A percentile compares a stretch with the other conserved stretches of the same genome.
phyloP scores from a whole-genome alignment of 92 coral and sea anemone genomes.

The Nematostella vectensis region DNA sequence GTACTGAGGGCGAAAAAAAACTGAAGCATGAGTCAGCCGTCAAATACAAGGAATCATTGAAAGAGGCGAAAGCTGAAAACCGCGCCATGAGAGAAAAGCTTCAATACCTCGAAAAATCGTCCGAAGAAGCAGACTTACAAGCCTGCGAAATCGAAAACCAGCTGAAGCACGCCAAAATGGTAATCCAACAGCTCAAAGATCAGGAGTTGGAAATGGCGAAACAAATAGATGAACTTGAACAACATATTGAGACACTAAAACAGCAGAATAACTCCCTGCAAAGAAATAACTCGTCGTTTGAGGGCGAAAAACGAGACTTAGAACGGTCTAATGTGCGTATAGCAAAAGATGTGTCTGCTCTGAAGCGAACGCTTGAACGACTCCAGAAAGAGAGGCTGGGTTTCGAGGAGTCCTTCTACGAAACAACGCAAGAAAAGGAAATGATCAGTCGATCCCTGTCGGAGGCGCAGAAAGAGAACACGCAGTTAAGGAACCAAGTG shows the following conservation, averaged over 20 bases:
- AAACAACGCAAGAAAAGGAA: constrained; percentile 63
- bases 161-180: constrained; percentile 49
- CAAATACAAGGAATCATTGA: constrained; percentile 46
- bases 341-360: constrained; percentile 71
- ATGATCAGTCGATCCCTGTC: constrained; percentile 42
- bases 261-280: constrained; percentile 51
- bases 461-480: constrained; percentile 53
- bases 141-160: constrained; percentile 59
- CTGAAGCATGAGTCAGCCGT: constrained; percentile 45
- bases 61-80: constrained; percentile 61
- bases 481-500: constrained; percentile 41
- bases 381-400: constrained; percentile 70
- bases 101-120: constrained; percentile 42
- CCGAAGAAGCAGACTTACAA: constrained; percentile 58
- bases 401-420: constrained; percentile 75
- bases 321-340: constrained; percentile 64
- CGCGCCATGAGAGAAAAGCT: constrained; percentile 51
- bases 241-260: constrained; percentile 34
- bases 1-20: constrained; percentile 64
- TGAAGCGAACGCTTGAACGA: constrained; percentile 67
- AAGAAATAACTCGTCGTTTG: constrained; percentile 62
- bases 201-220: constrained; percentile 50
- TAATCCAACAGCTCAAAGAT: constrained; percentile 47
- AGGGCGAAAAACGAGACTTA: constrained; percentile 61
- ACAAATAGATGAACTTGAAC: constrained; percentile 45